Percentiles rank a stretch among this genome's conserved stretches.
These are phyloP conservation scores for Dasysyrphus albostriatus DNA, from an alignment of 2,888 invertebrate genomes.

Conservation along the genomic window DNA sequence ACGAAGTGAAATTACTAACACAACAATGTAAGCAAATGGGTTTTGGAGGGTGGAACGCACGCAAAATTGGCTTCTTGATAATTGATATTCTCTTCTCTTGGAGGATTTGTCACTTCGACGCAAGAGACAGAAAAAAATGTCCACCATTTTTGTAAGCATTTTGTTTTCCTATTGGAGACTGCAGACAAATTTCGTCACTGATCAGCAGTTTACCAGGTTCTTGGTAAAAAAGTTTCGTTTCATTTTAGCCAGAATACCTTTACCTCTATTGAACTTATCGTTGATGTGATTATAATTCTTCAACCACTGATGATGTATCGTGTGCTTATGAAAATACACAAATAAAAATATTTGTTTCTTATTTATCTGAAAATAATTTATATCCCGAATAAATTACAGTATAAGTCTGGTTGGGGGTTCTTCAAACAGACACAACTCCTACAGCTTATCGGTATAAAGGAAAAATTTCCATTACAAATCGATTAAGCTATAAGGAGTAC, in stretches of 20 bases:
- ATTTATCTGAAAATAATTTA: conserved; percentile 28
- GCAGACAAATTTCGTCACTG: too few relatives aligned
- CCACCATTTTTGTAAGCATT: too few relatives aligned
- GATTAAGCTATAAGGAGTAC: conserved; percentile 2
- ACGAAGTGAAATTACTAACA: too few relatives aligned
- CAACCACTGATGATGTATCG: conserved; percentile 1
- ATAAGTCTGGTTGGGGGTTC: background rate
- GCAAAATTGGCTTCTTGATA: too few relatives aligned
- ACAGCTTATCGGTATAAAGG: background rate
- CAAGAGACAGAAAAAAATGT: too few relatives aligned
- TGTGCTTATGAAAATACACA: background rate
- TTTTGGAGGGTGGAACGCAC: too few relatives aligned
- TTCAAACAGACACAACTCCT: conserved; percentile 1
- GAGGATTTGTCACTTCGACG: too few relatives aligned
- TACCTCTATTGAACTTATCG: background rate
- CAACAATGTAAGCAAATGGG: too few relatives aligned
- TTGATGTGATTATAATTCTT: conserved; percentile 9
- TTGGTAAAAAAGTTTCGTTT: background rate
- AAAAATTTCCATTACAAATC: conserved; percentile 33
- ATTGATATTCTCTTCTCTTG: too few relatives aligned
- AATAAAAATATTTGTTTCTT: conserved; percentile 2
- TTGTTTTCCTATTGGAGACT: too few relatives aligned
- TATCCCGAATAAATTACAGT: conserved; percentile 16
- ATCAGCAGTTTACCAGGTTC: too few relatives aligned
- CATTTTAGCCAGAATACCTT: background rate